Conservation (phyloP, 2,888 invertebrate species). For the Merodon equestris region DNA sequence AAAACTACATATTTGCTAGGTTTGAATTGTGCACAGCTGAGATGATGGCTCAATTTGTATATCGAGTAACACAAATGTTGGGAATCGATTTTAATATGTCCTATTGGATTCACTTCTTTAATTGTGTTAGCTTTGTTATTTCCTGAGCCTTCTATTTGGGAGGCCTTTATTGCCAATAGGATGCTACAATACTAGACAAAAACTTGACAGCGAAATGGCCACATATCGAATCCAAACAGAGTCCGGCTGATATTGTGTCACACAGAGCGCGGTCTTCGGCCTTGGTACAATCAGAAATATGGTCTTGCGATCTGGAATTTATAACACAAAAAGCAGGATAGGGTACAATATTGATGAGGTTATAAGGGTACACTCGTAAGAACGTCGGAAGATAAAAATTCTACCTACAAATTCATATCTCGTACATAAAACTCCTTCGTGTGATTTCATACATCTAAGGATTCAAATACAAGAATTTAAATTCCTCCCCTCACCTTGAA, state of each 20-base stretch:
- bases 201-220: slow-evolving; percentile 24
- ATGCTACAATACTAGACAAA: slow-evolving; percentile 45
- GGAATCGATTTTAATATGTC: slow-evolving; percentile 47
- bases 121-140: slow-evolving; percentile 67
- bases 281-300: slow-evolving; percentile 7
- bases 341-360: slow-evolving; percentile 2
- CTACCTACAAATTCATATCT: not conserved
- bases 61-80: slow-evolving; percentile 58
- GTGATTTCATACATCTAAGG: not conserved
- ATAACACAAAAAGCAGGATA: not conserved
- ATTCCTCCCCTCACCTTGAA: not conserved
- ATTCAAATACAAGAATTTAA: slow-evolving; percentile 4
- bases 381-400: slow-evolving; percentile 6
- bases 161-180: slow-evolving; percentile 69
- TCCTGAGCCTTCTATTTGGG: slow-evolving; percentile 32
- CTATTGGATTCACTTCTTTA: slow-evolving; percentile 70
- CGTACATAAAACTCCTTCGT: not conserved
- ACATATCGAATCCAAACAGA: slow-evolving; percentile 4
- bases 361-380: too few species aligned
- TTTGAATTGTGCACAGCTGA: slow-evolving; percentile 71
- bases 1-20: slow-evolving; percentile 68
- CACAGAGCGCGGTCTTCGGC: slow-evolving; percentile 17
- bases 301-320: too few species aligned
- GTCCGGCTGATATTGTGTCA: slow-evolving; percentile 28
- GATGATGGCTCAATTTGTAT: slow-evolving; percentile 65